A percentile compares a stretch with the other conserved stretches of the same genome.
Conservation (phyloP, 2,797 vertebrate species). For the Phaenicophaeus curvirostris region DNA sequence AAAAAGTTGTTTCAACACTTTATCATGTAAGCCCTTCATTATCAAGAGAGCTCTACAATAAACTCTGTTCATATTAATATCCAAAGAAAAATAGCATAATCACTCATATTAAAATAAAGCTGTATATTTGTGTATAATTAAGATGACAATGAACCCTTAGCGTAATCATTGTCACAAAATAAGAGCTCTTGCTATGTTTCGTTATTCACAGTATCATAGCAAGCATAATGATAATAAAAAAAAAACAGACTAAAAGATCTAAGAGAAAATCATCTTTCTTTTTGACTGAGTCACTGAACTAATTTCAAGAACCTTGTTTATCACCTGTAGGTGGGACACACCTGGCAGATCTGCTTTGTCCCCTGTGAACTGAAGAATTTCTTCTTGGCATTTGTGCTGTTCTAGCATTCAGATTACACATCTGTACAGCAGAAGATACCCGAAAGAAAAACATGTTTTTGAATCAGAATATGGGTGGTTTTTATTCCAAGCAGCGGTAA, state of each 20-base stretch:
- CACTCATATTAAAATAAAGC: not conserved
- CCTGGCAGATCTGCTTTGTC: not conserved
- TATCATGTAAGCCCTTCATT: not conserved
- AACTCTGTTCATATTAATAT: not conserved
- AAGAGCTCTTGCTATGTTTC: not conserved
- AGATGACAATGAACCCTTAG: not conserved
- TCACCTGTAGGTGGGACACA: not conserved
- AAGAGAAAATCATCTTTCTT: not conserved
- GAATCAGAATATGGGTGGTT: not conserved
- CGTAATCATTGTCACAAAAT: not conserved
- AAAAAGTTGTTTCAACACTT: not conserved
- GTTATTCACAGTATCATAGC: not conserved
- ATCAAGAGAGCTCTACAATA: not conserved
- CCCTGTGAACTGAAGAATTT: not conserved
- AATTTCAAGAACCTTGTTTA: not conserved
- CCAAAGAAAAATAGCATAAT: not conserved
- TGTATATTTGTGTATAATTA: not conserved
- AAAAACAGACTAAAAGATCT: not conserved
- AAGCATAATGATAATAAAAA: not conserved
- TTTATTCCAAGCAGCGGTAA: not conserved
- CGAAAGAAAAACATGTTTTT: not conserved
- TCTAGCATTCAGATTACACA: not conserved
- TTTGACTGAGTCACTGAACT: not conserved
- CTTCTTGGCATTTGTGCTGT: accelerated
- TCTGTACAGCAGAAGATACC: not conserved